Conservation (phyloP, 2,113 vertebrate species). For the Platichthys stellatus region DNA sequence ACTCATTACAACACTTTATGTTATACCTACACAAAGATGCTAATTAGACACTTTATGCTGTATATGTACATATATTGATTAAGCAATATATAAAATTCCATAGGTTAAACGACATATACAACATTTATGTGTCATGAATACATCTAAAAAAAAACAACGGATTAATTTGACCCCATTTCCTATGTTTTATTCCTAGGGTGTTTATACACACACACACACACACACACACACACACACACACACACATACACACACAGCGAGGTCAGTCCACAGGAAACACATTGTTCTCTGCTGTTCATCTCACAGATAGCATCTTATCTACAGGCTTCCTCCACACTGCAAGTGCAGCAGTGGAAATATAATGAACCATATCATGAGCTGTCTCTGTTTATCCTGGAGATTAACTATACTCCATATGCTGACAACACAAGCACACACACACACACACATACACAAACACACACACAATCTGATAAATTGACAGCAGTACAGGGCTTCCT, state of each 20-base stretch:
- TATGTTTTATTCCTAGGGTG: neutral
- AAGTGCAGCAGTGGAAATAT: constrained; percentile 9
- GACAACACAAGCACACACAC: constrained; percentile 8
- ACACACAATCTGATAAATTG: constrained; percentile 4
- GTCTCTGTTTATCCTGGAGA: constrained; percentile 45
- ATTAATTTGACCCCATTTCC: no score
- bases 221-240: constrained; percentile 4
- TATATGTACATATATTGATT: no score
- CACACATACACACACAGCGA: neutral
- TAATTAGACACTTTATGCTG: no score
- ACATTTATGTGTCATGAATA: no score
- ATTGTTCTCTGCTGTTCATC: constrained; percentile 37
- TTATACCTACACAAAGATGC: no score
- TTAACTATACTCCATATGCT: constrained; percentile 42
- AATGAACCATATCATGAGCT: constrained; percentile 25
- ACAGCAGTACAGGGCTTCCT: no score
- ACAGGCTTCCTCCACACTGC: constrained; percentile 10
- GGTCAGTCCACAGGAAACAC: constrained; percentile 33
- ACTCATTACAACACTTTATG: no score
- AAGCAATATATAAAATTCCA: no score
- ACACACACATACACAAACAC: neutral
- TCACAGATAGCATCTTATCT: constrained; percentile 69
- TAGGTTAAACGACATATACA: no score
- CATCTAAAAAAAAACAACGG: no score
- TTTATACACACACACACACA: neutral